These are phyloP conservation scores for Aselliscus stoliczkanus DNA, from an alignment of 2,797 vertebrate genomes.

Conservation along the genomic window DNA sequence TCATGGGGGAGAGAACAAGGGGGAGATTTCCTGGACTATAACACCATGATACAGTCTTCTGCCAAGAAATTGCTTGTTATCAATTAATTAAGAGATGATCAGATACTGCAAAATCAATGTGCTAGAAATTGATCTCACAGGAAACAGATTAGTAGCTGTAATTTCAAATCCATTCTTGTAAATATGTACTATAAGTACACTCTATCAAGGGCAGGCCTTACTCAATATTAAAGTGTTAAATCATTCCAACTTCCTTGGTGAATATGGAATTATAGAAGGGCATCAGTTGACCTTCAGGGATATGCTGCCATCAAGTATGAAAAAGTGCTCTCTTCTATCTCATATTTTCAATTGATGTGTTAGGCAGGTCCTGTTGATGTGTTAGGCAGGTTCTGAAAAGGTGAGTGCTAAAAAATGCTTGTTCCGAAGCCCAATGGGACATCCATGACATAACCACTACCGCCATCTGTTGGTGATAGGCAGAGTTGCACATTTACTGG, in stretches of 20 bases:
- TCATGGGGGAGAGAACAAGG: background rate
- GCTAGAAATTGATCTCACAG: background rate
- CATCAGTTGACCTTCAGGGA: background rate
- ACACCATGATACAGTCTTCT: background rate
- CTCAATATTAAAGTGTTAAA: background rate
- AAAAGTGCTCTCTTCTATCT: background rate
- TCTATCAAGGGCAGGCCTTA: background rate
- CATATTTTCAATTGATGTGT: background rate
- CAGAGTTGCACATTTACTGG: background rate
- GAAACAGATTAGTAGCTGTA: background rate
- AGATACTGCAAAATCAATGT: background rate
- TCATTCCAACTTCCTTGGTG: background rate
- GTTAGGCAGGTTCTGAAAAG: background rate
- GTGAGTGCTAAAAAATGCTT: background rate
- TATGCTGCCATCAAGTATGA: background rate
- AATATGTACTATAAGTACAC: background rate
- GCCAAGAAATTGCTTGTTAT: background rate
- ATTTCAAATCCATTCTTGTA: background rate
- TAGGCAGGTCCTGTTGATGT: background rate
- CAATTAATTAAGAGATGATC: background rate
- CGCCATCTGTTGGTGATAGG: constrained; percentile 21
- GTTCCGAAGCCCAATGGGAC: background rate
- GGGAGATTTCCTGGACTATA: background rate
- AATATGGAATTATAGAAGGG: background rate
- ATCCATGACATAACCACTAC: background rate